Percentiles rank a stretch among this genome's conserved stretches.
Evolutionary conservation across 2,113 vertebrate genomes (phyloP).

Genomic region (Myotis davidii): DNA sequence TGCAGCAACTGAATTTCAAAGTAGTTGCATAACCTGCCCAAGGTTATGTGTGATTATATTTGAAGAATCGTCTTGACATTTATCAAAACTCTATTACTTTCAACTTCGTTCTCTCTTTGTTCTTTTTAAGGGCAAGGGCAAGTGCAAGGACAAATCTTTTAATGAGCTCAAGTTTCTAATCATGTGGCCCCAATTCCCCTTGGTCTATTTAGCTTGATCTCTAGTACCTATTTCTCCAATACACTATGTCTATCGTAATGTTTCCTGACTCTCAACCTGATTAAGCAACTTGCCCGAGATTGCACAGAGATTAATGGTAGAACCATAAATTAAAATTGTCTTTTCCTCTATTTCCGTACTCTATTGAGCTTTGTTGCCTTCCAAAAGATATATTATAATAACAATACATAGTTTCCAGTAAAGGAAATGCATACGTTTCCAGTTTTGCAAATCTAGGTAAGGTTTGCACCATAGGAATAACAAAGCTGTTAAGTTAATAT

Average conservation of each 20-base stretch:
- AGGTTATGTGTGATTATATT: conserved; percentile 23
- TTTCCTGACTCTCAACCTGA: not conserved
- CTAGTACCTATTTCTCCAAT: not conserved
- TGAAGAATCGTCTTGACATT: conserved; percentile 42
- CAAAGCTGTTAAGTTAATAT: not conserved
- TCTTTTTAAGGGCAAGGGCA: not conserved
- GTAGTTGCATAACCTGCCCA: conserved; percentile 29
- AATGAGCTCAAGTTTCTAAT: conserved; percentile 10
- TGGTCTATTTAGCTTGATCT: not conserved
- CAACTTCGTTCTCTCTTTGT: not conserved
- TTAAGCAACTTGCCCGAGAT: conserved; percentile 20
- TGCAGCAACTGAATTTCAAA: not conserved
- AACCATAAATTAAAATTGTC: not conserved
- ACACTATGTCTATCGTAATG: not conserved
- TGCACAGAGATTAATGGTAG: conserved; percentile 1
- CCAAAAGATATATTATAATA: not conserved
- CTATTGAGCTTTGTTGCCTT: not conserved
- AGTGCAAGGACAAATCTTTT: not conserved
- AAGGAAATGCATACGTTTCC: not conserved
- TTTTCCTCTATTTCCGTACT: not conserved
- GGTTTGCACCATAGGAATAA: not conserved
- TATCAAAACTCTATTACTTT: conserved; percentile 31
- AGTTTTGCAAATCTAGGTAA: not conserved
- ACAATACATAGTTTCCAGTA: not conserved
- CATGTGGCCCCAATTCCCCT: not conserved